A percentile compares a stretch with the other conserved stretches of the same genome.
These are phyloP conservation scores for Pachypanchax playfairii DNA, from an alignment of 2,113 vertebrate species.

Conservation along the genomic window DNA sequence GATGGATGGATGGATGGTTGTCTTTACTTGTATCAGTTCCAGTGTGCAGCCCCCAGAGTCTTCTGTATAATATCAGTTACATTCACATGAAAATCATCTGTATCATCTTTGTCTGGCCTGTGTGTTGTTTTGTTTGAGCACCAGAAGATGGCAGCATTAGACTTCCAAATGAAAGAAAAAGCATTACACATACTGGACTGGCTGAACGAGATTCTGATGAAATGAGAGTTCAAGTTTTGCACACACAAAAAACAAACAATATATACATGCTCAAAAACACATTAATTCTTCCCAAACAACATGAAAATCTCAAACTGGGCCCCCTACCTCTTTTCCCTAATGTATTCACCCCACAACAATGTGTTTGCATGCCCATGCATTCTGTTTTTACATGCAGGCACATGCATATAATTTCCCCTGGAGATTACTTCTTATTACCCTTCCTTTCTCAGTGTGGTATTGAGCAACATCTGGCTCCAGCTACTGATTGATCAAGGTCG, in stretches of 20 bases:
- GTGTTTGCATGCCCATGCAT: constrained; percentile 26
- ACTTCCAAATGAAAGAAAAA: constrained; percentile 34
- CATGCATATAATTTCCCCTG: constrained; percentile 56
- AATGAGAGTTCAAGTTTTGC: constrained; percentile 25
- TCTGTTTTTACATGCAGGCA: constrained; percentile 57
- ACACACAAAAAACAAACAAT: constrained; percentile 19
- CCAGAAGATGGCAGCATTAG: constrained; percentile 80
- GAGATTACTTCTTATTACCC: constrained; percentile 49
- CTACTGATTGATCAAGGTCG: constrained; percentile 72
- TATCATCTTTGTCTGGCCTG: neutral
- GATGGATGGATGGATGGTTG: too few species aligned
- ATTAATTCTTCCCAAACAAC: neutral
- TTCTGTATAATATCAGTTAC: constrained; percentile 23
- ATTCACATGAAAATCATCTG: constrained; percentile 6
- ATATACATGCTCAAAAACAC: neutral
- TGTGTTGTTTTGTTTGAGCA: neutral
- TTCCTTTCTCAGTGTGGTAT: constrained; percentile 39
- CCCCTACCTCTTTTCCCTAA: constrained; percentile 11
- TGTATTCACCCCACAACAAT: constrained; percentile 21
- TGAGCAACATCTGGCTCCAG: constrained; percentile 73
- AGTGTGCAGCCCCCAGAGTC: constrained; percentile 2
- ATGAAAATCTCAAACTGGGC: constrained; percentile 20
- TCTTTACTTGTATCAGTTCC: constrained; percentile 22
- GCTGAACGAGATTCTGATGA: constrained; percentile 21
- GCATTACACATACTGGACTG: constrained; percentile 2